These are phyloP conservation scores for Tipula helvola DNA, from an alignment of 2,888 invertebrate genomes.

Conservation along the genomic window DNA sequence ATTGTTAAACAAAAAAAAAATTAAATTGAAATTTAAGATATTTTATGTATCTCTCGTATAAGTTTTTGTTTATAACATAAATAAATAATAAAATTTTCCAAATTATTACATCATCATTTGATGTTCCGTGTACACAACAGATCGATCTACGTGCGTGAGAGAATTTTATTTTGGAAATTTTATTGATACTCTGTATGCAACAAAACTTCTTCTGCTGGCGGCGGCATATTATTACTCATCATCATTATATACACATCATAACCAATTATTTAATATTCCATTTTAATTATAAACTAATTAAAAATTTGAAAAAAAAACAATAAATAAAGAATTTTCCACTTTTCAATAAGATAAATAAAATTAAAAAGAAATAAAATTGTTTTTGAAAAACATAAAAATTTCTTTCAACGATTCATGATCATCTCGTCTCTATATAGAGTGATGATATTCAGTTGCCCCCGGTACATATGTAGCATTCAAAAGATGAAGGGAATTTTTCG, in stretches of 20 bases:
- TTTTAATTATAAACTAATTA: not conserved
- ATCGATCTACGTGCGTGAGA: not conserved
- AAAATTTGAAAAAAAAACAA: not conserved
- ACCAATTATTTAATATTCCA: not conserved
- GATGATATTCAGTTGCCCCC: not conserved
- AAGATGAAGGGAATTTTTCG: not conserved
- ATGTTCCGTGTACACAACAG: not conserved
- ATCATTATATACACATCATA: not conserved
- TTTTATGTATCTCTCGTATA: not conserved
- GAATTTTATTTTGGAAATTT: not conserved
- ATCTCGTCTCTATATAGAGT: not conserved
- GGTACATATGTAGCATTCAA: not conserved
- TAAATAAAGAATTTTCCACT: not conserved
- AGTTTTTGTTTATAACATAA: not conserved
- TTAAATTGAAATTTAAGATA: not conserved
- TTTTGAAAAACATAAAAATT: not conserved
- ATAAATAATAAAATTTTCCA: not conserved
- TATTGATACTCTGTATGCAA: not conserved
- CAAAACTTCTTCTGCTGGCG: not conserved
- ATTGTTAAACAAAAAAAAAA: not conserved
- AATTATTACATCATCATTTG: not conserved
- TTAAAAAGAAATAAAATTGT: not conserved
- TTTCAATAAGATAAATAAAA: not conserved
- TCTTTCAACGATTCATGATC: not conserved
- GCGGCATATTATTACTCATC: not conserved